Evolutionary conservation across 2,113 vertebrate species (phyloP).

Genomic region (Trichomycterus rosablanca): DNA sequence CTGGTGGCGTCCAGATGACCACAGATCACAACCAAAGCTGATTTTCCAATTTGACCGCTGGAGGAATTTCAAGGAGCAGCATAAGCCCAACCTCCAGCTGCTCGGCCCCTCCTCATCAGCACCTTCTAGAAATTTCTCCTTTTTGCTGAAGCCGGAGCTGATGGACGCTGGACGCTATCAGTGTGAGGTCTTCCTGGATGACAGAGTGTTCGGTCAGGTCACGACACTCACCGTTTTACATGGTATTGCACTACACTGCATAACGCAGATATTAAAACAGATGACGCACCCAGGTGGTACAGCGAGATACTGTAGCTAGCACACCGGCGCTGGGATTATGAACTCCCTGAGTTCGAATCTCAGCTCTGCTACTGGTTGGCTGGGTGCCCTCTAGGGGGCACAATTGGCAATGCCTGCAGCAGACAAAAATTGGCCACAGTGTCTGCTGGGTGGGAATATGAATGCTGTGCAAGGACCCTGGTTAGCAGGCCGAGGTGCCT

Average conservation of each 20-base stretch:
- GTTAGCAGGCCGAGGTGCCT: no score
- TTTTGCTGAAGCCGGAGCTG: slow-evolving; percentile 48
- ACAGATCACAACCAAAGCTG: not conserved
- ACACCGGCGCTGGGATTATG: no score
- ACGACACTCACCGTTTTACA: slow-evolving; percentile 60
- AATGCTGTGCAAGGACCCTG: no score
- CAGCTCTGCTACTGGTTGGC: no score
- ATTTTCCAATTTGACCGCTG: slow-evolving; percentile 58
- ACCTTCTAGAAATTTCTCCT: slow-evolving; percentile 54
- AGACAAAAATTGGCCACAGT: no score
- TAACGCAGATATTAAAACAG: no score
- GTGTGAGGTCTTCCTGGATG: slow-evolving; percentile 60
- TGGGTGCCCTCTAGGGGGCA: no score
- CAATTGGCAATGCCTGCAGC: no score
- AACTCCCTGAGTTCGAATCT: no score
- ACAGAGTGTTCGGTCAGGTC: slow-evolving; percentile 43
- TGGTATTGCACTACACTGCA: slow-evolving; percentile 49
- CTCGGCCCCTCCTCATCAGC: slow-evolving; percentile 39
- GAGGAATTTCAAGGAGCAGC: slow-evolving; percentile 39
- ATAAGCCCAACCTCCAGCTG: slow-evolving; percentile 37
- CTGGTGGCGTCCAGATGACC: slow-evolving; percentile 49
- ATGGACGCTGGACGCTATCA: slow-evolving; percentile 57
- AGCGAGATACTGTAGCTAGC: no score
- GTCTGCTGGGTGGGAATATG: no score
- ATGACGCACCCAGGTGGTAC: no score